Base-by-base conservation (phyloP, 2,797 vertebrate genomes). In the Cygnus olor region DNA sequence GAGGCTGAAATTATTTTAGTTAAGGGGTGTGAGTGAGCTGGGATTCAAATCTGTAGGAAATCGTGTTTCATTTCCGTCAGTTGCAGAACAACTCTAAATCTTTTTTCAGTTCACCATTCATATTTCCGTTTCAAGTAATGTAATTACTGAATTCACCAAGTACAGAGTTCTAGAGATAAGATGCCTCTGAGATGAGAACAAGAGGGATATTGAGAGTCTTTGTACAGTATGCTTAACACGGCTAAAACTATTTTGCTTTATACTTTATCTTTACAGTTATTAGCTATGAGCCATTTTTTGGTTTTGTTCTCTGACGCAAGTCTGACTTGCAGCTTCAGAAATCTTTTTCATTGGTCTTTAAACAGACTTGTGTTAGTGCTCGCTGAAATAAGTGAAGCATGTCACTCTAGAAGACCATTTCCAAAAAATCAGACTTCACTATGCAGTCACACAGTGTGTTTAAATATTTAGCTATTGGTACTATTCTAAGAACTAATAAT, bases 1-100 rank as follows among this genome's bases (percentile, higher is more conserved):
- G 80, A 81, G 89, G 27, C 69, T 93, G 68, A 61, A 78, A 80
- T 80, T 71, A 76, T 53, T 93, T 90, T 74, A 40, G 30, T 82
- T 80, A 68, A 77, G 49, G 24, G 16, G 11, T 66, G 42, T 54
- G 56, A 80, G 80, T 61, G 47, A 82, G 57, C 15, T 38, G 78
- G 73, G 61, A 76, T 22, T 71, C 42, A 22, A 44, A 32, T 72
- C 45, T 81, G 27, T 60, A 73, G 64, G 78, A 92, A 81, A 68
- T 77, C 0, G 1, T 64, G 11, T 93, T 94, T 77, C 34, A 6
- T 53, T 88, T 73, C 34, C 66, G 18, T 74, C 19, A 7, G 45
- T 56, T 3, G 0, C 71, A 81, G 78, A 90, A 73, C 11, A 90
- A 51, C 45, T 83, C 7, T 71, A 53, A 0, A 49, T 40, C 27